Evolutionary conservation across 2,797 vertebrate genomes (phyloP), one percentile per base, ranked within the genome.

Genomic region (Sebastes flavidus): DNA sequence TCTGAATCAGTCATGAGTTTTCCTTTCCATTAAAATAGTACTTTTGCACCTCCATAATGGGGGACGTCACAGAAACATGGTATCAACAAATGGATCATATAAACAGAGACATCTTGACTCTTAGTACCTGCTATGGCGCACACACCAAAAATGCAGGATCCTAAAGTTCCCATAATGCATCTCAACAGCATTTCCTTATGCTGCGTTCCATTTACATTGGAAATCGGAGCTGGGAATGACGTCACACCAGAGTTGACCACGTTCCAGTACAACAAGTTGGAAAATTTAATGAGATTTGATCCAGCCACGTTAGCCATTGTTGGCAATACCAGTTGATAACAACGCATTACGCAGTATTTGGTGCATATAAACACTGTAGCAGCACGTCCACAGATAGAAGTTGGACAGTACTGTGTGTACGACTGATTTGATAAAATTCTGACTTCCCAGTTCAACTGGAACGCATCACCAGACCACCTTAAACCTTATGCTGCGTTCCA

Each of bases 201-300:
- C 55, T 11, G 24, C 55, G 16, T 49, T 49, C 38, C 38, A 42
- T 42, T 42, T 42, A 42, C 0, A 42, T 42, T 42, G 38, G 38
- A 42, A 42, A 42, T 36, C 34, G 34, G 11, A 42, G 38, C 38
- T 42, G 38, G 38, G 6, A 42, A 42, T 42, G 13, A 42, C 14
- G 1, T 42, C 38, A 42, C 38, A 42, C 0, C 14, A 0, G 38
- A 16, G 38, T 42, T 42, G 38, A 42, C 38, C 1, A 42, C 0
- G 36, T 36, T 36, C 36, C 0, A 36, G 36, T 36, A 36, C 36
- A 36, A 36, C 36, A 36, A 36, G 36, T 42, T 38, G 36, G 36
- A 38, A 14, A 38, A 38, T 38, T 42, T 0, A 42, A 42, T 16
- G 38, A 0, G 38, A 0, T 42, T 42, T 6, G 13, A 0, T 42